Base-by-base conservation (phyloP, 1,140 invertebrate species). In the Diploscapter pachys region DNA sequence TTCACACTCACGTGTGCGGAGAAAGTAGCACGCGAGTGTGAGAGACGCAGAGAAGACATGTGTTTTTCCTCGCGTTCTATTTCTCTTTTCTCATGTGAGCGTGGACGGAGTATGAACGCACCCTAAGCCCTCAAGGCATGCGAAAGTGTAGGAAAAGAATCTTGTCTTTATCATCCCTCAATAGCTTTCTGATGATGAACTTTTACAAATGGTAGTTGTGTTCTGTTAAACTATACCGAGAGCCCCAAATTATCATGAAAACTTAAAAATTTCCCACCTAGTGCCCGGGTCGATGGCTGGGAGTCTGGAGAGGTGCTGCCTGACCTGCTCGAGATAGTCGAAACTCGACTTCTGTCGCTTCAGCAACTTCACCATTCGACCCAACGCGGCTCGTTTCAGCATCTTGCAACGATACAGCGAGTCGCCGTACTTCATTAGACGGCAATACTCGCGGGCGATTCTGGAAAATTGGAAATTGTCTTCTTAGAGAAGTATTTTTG, bases 281-380 rank as follows among this genome's bases (percentile, higher is more conserved):
- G 95, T 97, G 84, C 98, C 98, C 4, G 97, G 97, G 89, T 99
- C 96, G 83, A 99, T 99, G 5, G 93, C 94, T 0, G 97, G 97
- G 71, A 99, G 89, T 89, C 97, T 91, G n/a, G 94, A 93, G 76
- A 99, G 90, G 90, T 99, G 97, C 86, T 99, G 97, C 52, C 97
- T 89, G n/a, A 97, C 94, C 90, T 99, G 93, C 88, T 99, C 96
- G 80, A 99, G 88, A 88, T 99, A 99, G 64, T 92, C 91, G 54
- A 99, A 90, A 88, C 94, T 96, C 11, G 94, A 91, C 3, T 90
- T 91, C 88, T 99, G 96, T 52, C 93, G 88, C 83, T 95, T 96
- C 91, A 98, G 94, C 63, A 99, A 93, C 3, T 95, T 99, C 2
- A 93, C 95, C 96, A 99, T 99, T 76, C 96, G 89, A 72, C 96